These are phyloP conservation scores for Balaeniceps rex DNA, from an alignment of 2,113 vertebrate genomes.

Conservation along the genomic window DNA sequence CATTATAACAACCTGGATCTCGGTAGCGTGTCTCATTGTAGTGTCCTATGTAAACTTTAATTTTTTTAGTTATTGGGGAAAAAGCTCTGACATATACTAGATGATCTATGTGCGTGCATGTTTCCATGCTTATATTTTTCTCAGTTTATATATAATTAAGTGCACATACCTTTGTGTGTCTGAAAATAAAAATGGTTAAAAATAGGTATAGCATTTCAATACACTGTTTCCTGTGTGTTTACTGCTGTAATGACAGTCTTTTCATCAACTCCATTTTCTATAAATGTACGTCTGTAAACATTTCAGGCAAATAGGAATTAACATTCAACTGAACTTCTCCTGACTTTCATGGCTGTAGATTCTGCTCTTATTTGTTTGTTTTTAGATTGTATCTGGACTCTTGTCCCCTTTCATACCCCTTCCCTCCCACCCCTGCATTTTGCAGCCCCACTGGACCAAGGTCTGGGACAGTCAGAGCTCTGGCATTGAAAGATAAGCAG, in stretches of 20 bases:
- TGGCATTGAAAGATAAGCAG: not conserved
- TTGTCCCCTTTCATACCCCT: not conserved
- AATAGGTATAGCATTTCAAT: not conserved
- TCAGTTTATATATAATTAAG: not conserved
- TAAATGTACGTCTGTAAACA: not conserved
- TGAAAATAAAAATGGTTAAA: not conserved
- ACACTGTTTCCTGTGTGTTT: not conserved
- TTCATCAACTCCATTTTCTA: not conserved
- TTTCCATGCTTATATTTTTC: not conserved
- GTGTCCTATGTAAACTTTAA: not conserved
- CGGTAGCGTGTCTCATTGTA: accelerated
- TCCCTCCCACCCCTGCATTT: not conserved
- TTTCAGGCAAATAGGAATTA: not conserved
- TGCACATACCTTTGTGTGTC: not conserved
- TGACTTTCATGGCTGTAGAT: not conserved
- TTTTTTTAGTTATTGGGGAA: not conserved
- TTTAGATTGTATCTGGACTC: not conserved
- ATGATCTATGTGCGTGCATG: not conserved
- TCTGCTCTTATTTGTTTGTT: not conserved
- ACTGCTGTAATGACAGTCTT: not conserved
- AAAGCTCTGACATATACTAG: not conserved
- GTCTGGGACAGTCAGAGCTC: not conserved
- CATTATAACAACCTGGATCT: not conserved
- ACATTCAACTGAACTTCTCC: not conserved
- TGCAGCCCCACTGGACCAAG: not conserved